A percentile compares a stretch with the other conserved stretches of the same genome.
Conservation (phyloP, 2,797 vertebrate species). For the Channa striata region DNA sequence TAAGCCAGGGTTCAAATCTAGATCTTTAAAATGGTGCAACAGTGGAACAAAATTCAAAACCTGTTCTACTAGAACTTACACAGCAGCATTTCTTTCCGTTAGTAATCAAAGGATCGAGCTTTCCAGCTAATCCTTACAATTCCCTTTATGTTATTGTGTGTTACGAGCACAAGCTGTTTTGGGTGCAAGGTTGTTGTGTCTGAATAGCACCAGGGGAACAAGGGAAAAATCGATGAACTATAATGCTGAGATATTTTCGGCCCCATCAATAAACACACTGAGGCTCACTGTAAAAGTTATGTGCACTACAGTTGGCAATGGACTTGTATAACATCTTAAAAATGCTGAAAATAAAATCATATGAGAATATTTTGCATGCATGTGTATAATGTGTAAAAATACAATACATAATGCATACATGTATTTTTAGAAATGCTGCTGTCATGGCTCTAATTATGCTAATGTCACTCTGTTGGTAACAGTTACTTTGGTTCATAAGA, state of each 20-base stretch:
- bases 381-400: too few species aligned
- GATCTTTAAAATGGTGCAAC: not conserved
- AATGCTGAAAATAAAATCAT: slow-evolving; percentile 40
- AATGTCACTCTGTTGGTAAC: not conserved
- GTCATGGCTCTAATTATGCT: not conserved
- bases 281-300: slow-evolving; percentile 30
- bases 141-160: slow-evolving; percentile 33
- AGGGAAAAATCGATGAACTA: slow-evolving; percentile 70
- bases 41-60: not conserved
- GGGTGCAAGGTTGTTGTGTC: slow-evolving; percentile 66
- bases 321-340: slow-evolving; percentile 28
- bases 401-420: not conserved
- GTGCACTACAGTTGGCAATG: slow-evolving; percentile 22
- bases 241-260: slow-evolving; percentile 68
- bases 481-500: not conserved
- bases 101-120: slow-evolving; percentile 12
- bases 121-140: slow-evolving; percentile 45
- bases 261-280: slow-evolving; percentile 54
- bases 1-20: not conserved
- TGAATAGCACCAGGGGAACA: slow-evolving; percentile 53
- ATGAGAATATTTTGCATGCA: too few species aligned
- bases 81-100: slow-evolving; percentile 6
- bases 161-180: slow-evolving; percentile 44
- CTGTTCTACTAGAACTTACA: slow-evolving; percentile 10
- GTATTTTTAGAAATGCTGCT: slow-evolving; percentile 1